Conservation (phyloP, 2,888 invertebrate species). For the Aphelenchoides bicaudatus region DNA sequence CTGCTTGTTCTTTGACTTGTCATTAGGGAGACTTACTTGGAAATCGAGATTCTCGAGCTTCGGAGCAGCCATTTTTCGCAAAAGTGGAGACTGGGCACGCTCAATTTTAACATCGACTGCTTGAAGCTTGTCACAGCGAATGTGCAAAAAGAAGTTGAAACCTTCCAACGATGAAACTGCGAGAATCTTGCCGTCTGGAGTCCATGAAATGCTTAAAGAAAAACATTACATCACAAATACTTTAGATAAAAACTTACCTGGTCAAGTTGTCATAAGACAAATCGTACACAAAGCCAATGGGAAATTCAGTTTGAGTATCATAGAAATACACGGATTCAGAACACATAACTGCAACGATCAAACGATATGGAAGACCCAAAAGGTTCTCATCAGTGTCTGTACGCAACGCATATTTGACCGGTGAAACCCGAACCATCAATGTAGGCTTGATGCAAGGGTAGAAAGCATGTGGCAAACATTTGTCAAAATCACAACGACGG, state of each 20-base stretch:
- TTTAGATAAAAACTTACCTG: too few species aligned
- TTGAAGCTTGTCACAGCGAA: conserved; percentile 62
- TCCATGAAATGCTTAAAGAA: conserved; percentile 86
- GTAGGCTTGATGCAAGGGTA: conserved; percentile 68
- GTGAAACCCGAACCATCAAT: conserved; percentile 78
- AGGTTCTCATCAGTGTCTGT: conserved; percentile 12
- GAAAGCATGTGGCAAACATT: conserved; percentile 55
- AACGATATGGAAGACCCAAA: conserved; percentile 71
- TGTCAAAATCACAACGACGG: conserved; percentile 65
- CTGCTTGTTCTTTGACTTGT: too few species aligned
- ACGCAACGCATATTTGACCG: conserved; percentile 70
- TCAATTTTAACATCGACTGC: conserved; percentile 1
- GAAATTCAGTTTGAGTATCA: conserved; percentile 78
- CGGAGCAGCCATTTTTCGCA: neutral
- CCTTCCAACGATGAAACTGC: conserved; percentile 83
- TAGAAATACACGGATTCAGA: conserved; percentile 76
- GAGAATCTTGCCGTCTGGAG: conserved; percentile 73
- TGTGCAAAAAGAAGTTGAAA: conserved; percentile 79
- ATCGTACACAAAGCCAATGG: conserved; percentile 76
- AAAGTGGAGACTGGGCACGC: neutral
- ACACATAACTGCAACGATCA: conserved; percentile 86
- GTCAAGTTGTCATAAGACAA: conserved; percentile 85
- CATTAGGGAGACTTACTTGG: too few species aligned
- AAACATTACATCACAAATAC: too few species aligned
- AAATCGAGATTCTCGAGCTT: too few species aligned